Evolutionary conservation across 2,113 vertebrate genomes (phyloP).

Genomic region (Cyanoderma ruficeps): DNA sequence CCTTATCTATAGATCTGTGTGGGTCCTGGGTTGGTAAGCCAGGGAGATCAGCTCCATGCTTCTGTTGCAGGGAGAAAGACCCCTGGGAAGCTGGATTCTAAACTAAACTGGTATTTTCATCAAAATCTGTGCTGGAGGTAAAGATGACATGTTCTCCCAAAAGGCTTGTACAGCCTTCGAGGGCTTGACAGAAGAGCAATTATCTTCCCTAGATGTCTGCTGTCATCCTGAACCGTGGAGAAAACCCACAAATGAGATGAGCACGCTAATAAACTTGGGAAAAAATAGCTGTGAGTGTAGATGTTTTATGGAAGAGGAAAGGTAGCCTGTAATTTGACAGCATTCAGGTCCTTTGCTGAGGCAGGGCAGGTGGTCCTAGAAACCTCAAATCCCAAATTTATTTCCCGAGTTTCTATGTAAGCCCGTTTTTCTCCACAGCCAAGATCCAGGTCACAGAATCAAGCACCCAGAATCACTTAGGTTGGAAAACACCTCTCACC

Average conservation of each 20-base stretch:
- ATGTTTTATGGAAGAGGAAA: not conserved
- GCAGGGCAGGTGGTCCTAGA: not conserved
- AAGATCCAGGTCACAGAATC: not conserved
- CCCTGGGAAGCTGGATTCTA: not conserved
- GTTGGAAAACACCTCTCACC: not conserved
- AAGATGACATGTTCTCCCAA: not conserved
- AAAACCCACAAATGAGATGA: not conserved
- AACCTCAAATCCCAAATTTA: not conserved
- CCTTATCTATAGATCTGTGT: not conserved
- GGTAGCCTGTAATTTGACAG: not conserved
- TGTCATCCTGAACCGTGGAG: not conserved
- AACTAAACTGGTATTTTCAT: not conserved
- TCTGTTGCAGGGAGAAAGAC: not conserved
- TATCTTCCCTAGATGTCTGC: not conserved
- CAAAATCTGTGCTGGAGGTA: not conserved
- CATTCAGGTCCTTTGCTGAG: not conserved
- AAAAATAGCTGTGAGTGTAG: not conserved
- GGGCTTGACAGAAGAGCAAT: not conserved
- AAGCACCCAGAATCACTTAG: not conserved
- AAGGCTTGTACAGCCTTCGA: not conserved
- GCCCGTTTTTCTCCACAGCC: not conserved
- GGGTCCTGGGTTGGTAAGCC: not conserved
- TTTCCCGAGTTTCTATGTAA: rapidly evolving
- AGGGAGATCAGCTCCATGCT: not conserved
- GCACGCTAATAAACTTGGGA: not conserved